Evolutionary conservation across 2,797 vertebrate species (phyloP), one percentile per base, ranked within the genome.

Genomic region (Agapornis canus): DNA sequence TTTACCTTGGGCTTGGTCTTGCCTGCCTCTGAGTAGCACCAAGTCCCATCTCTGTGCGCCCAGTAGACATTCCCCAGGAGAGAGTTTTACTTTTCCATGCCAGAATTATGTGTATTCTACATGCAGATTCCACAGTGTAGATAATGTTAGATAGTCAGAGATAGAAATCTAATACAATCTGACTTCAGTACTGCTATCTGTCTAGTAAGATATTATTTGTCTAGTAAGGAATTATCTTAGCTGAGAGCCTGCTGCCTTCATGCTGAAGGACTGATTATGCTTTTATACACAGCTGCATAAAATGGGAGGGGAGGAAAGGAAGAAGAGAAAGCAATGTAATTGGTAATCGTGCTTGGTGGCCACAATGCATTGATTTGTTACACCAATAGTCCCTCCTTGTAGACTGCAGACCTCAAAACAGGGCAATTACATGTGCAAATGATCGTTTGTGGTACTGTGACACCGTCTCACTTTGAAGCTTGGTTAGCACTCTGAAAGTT

Each of bases 341-440:
- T 21, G 10, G 56, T 70, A 82, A 76, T 82, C 42, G 5, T 3
- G 17, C 72, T 54, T 9, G 0, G 87, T 90, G 83, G 84, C 71
- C 57, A 10, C 75, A 69, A 45, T 3, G 1, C 35, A 69, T 77
- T 66, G 83, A 77, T 91, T 86, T 86, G 85, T 88, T 83, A 71
- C 61, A 89, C 65, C 54, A 32, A 2, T 49, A 66, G 49, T 72
- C 37, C 69, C 56, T 68, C 73, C 82, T 32, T 2, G 1, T 31
- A 45, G 75, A 23, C 49, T 86, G 54, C 65, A 72, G 69, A 54
- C 77, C 94, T 94, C 77, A 71, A 66, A 91, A 82, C 42, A 42
- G 80, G 82, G 57, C 48, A 76, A 49, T 89, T 92, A 89, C 48
- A 51, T 86, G 89, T 86, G 83, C 80, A 90, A 76, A 47, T 27